phyloP scores from a whole-genome alignment of 2,113 vertebrate species.

The Brachypodius melanocephalos region DNA sequence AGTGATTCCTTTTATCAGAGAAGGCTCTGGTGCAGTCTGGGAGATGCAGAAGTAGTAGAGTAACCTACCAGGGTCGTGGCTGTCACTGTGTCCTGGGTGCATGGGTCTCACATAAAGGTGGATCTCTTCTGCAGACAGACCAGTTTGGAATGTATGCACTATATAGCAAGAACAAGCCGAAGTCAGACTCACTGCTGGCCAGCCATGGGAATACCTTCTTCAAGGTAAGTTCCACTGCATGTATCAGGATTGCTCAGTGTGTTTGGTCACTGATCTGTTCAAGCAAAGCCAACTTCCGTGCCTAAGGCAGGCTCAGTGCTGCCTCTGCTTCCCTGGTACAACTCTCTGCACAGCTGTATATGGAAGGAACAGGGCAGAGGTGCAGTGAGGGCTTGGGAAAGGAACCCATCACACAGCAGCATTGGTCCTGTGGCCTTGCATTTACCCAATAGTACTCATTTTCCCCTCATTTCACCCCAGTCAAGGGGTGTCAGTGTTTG shows the following conservation, averaged over 20 bases:
- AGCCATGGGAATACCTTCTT: conserved; percentile 86
- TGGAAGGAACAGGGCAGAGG: neutral
- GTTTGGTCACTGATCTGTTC: neutral
- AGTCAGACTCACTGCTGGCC: conserved; percentile 80
- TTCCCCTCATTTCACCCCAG: neutral
- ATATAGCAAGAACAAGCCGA: conserved; percentile 88
- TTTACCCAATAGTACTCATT: neutral
- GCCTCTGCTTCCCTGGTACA: neutral
- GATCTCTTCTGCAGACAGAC: conserved; percentile 75
- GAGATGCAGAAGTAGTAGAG: neutral
- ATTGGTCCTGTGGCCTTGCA: neutral
- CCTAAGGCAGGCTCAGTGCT: neutral
- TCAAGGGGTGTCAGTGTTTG: neutral
- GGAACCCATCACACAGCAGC: neutral
- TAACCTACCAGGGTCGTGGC: neutral
- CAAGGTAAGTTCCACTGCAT: conserved; percentile 71
- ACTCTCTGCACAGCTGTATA: neutral
- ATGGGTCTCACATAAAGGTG: neutral
- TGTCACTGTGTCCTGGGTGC: rapidly evolving
- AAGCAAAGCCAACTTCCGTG: neutral
- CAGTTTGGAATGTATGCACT: conserved; percentile 86
- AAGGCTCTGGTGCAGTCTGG: neutral
- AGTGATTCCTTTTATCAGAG: neutral
- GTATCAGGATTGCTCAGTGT: rapidly evolving
- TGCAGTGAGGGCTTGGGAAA: neutral